Percentiles rank a stretch among this genome's conserved stretches.
Conservation (phyloP, 2,888 invertebrate species). For the Orthosia incerta region DNA sequence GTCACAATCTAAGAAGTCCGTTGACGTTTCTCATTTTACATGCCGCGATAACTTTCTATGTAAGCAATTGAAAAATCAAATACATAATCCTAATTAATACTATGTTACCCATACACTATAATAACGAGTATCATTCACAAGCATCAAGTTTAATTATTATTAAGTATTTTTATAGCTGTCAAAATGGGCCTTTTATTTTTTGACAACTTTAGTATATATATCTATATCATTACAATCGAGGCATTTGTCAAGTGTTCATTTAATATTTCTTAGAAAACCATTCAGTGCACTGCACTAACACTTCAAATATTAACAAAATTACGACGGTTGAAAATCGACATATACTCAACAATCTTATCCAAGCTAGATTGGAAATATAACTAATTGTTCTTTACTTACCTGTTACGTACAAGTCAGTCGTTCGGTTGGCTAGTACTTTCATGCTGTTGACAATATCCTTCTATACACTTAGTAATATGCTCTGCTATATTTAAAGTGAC, state of each 20-base stretch:
- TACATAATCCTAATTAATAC: too few relatives aligned
- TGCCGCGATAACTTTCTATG: too few relatives aligned
- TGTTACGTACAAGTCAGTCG: neutral
- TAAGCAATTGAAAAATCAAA: too few relatives aligned
- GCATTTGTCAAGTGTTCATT: neutral
- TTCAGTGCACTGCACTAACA: neutral
- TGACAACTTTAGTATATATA: too few relatives aligned
- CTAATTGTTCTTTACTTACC: neutral
- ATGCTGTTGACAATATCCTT: neutral
- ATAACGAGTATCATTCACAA: too few relatives aligned
- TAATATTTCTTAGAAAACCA: neutral
- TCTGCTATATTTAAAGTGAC: neutral
- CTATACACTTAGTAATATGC: neutral
- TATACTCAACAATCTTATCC: neutral
- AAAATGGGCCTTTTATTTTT: too few relatives aligned
- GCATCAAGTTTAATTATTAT: too few relatives aligned
- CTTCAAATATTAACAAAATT: neutral
- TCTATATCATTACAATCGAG: neutral
- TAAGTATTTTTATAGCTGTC: too few relatives aligned
- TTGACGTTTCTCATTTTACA: too few relatives aligned
- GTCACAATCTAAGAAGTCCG: too few relatives aligned
- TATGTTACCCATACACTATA: too few relatives aligned
- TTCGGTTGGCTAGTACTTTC: neutral
- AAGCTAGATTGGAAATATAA: neutral
- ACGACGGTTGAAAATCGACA: neutral